Base-by-base conservation (phyloP, 1,140 invertebrate species). In the Acyrthosiphon pisum region DNA sequence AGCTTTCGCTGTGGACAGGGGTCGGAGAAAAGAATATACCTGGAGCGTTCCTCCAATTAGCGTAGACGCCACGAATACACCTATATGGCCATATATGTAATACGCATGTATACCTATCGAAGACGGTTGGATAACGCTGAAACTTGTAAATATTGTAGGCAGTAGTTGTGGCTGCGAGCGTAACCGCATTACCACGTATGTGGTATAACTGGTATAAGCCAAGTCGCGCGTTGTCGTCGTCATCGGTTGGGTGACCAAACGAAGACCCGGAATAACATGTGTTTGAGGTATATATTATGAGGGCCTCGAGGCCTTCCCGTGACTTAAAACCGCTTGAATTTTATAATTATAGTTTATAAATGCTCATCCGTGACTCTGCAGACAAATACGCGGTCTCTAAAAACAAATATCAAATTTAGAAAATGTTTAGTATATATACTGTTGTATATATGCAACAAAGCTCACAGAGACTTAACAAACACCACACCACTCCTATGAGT, bases 221-320 rank as follows among this genome's bases (percentile, higher is more conserved):
- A n/a, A 76, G 84, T 87, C 11, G 35, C 37, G 83, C 23, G 83
- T 84, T 22, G 6, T 87, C 46, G 6, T 37, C 48, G 87, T 87
- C 86, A 41, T 89, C 87, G 87, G 87, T 89, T 30, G 87, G 48
- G 86, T 48, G 86, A 88, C 86, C 30, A 35, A 88, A 88, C n/a
- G 30, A n/a, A 30, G 18, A 46, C 26, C 1, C 30, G 44, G 37
- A 84, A 84, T 84, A 44, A 37, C 83, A 8, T 8, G 20, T 22
- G 76, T 35, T 46, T 46, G 48, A 18, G 48, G 76, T 84, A 37
- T 44, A 41, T 41, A 44, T 41, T 20, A n/a, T n/a, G 14, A n/a
- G 83, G 41, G 9, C 44, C 84, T 30, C 26, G 44, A 48, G 84
- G 44, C 44, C 6, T 76, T 6, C 4, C n/a, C 22, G n/a, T 76